A percentile compares a stretch with the other conserved stretches of the same genome.
These are phyloP conservation scores for Jordanella pulchra DNA, from an alignment of 2,797 vertebrate species.

Conservation along the genomic window DNA sequence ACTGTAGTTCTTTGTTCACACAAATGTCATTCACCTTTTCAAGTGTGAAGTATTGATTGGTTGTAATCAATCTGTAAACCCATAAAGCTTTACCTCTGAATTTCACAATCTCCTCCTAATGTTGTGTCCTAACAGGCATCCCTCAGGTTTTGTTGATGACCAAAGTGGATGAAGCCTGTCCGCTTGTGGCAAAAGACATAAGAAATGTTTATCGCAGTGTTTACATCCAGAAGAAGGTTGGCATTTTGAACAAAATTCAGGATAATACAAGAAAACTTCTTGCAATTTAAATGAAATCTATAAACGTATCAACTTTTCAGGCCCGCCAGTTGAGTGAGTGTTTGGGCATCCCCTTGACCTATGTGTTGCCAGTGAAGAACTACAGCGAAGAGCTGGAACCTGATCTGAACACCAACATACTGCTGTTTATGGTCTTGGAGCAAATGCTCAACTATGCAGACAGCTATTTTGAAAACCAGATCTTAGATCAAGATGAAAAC, in stretches of 20 bases:
- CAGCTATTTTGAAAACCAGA: conserved; percentile 73
- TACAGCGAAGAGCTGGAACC: conserved; percentile 76
- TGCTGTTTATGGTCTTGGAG: conserved; percentile 68
- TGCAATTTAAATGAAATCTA: neutral
- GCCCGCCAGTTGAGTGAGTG: conserved; percentile 68
- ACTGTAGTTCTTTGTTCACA: neutral
- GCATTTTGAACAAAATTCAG: conserved; percentile 4
- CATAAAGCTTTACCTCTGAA: neutral
- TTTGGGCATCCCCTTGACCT: conserved; percentile 77
- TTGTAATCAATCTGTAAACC: neutral
- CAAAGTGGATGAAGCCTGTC: conserved; percentile 75
- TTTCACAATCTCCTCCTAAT: neutral
- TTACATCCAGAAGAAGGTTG: conserved; percentile 69
- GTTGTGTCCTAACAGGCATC: conserved; percentile 47
- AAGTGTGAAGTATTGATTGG: neutral
- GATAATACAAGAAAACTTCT: neutral
- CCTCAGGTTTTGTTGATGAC: conserved; percentile 74
- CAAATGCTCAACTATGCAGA: conserved; percentile 76
- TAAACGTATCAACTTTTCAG: conserved; percentile 50
- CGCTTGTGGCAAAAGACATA: conserved; percentile 60
- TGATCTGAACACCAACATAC: conserved; percentile 68
- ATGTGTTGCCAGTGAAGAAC: conserved; percentile 81
- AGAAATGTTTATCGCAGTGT: conserved; percentile 65
- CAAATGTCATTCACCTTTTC: neutral
- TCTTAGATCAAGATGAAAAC: neutral